Evolutionary conservation across 2,113 vertebrate genomes (phyloP).

Genomic region (Oncorhynchus mykiss): DNA sequence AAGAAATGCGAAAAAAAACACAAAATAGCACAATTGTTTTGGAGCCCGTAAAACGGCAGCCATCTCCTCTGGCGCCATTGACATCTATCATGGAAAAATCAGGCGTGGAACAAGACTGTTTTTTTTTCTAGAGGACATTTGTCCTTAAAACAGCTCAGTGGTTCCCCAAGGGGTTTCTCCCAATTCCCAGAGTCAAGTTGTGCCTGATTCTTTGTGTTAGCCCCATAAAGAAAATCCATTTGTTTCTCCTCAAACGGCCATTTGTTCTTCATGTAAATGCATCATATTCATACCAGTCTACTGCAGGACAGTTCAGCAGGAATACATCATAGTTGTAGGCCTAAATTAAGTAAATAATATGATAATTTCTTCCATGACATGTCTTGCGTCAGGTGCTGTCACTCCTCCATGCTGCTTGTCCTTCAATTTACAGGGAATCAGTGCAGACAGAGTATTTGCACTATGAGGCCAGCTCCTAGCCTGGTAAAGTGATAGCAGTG

Average conservation of each 20-base stretch:
- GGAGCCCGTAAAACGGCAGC: no score
- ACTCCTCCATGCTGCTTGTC: no score
- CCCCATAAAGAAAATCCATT: conserved; percentile 32
- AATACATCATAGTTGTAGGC: not conserved
- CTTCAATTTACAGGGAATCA: no score
- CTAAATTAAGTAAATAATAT: no score
- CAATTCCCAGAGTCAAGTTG: not conserved
- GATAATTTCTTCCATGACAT: no score
- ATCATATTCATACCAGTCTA: not conserved
- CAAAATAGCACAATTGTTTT: no score
- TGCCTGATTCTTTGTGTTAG: conserved; percentile 18
- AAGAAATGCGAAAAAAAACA: no score
- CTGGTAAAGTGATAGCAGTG: not conserved
- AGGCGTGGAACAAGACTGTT: conserved; percentile 22
- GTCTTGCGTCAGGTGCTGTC: no score
- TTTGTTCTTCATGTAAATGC: conserved; percentile 29
- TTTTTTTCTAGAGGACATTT: conserved; percentile 35
- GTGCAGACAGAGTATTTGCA: no score
- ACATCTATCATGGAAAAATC: not conserved
- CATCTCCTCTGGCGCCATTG: no score
- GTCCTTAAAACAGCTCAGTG: conserved; percentile 17
- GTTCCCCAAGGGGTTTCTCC: conserved; percentile 19
- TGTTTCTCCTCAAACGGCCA: conserved; percentile 33
- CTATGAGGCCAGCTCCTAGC: not conserved
- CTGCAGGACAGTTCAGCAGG: not conserved